Percentiles rank a stretch among this genome's conserved stretches.
Evolutionary conservation across 2,113 vertebrate genomes (phyloP).

Genomic region (Nothocercus nigrocapillus): DNA sequence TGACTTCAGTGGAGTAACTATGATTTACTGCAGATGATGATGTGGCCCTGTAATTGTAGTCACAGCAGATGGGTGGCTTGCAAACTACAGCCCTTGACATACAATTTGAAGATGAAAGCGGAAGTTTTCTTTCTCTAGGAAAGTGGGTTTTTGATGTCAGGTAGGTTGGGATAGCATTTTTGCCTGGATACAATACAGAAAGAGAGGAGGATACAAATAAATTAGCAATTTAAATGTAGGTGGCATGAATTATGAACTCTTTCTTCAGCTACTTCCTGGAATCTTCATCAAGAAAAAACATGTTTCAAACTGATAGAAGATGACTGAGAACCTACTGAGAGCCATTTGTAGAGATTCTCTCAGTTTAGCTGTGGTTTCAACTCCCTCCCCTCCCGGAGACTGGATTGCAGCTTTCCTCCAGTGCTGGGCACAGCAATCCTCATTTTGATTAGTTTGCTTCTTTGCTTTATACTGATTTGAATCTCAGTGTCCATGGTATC

Average conservation of each 20-base stretch:
- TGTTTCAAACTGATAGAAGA: background rate
- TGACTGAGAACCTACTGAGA: background rate
- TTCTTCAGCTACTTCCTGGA: background rate
- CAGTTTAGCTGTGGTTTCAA: background rate
- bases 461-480: background rate
- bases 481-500: background rate
- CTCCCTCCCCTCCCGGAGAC: background rate
- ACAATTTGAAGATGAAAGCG: background rate
- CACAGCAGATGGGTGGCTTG: background rate
- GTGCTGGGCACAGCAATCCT: background rate
- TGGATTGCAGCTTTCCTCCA: background rate
- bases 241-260: background rate
- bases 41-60: background rate
- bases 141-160: background rate
- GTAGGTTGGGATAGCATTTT: background rate
- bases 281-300: background rate
- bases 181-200: background rate
- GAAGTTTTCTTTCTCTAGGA: background rate
- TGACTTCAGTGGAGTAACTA: background rate
- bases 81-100: background rate
- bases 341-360: background rate
- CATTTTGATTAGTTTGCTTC: background rate
- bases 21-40: background rate
- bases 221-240: background rate
- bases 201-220: background rate